A percentile compares a stretch with the other conserved stretches of the same genome.
Evolutionary conservation across 2,888 invertebrate species (phyloP).

Genomic region (Eurois occulta): DNA sequence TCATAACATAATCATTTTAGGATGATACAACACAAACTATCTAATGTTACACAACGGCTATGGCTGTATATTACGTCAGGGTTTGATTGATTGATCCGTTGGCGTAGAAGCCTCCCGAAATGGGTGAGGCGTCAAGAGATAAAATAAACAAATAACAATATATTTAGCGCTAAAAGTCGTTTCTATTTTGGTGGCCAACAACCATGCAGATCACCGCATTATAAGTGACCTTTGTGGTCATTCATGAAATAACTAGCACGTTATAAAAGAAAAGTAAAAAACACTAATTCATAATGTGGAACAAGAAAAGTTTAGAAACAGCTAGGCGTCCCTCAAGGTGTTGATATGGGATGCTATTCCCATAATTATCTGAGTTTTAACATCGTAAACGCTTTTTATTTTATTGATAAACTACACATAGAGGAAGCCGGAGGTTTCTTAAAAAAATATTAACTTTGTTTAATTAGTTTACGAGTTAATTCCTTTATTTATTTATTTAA

Average conservation of each 20-base stretch:
- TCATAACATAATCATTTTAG: slow-evolving; percentile 50
- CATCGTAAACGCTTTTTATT: neutral
- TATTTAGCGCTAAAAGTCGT: slow-evolving; percentile 32
- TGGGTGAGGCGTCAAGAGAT: slow-evolving; percentile 59
- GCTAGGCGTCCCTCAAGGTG: no score
- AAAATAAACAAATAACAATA: slow-evolving; percentile 44
- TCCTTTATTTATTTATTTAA: no score
- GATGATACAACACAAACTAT: slow-evolving; percentile 56
- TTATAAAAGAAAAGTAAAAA: neutral
- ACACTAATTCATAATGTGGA: neutral
- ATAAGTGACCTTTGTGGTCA: neutral
- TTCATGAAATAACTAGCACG: neutral
- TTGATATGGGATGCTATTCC: neutral
- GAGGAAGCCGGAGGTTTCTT: no score
- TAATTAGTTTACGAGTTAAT: no score
- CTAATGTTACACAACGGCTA: slow-evolving; percentile 39
- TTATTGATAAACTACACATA: no score
- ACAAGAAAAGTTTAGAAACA: neutral
- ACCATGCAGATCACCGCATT: no score
- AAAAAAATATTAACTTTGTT: no score
- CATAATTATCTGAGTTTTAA: neutral
- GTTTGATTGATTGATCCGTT: slow-evolving; percentile 69
- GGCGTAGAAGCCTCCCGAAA: slow-evolving; percentile 51
- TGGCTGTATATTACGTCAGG: slow-evolving; percentile 55
- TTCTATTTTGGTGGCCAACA: neutral